A percentile compares a stretch with the other conserved stretches of the same genome.
These are phyloP conservation scores for Ectropis grisescens DNA, from an alignment of 1,140 invertebrate species.

Conservation along the genomic window DNA sequence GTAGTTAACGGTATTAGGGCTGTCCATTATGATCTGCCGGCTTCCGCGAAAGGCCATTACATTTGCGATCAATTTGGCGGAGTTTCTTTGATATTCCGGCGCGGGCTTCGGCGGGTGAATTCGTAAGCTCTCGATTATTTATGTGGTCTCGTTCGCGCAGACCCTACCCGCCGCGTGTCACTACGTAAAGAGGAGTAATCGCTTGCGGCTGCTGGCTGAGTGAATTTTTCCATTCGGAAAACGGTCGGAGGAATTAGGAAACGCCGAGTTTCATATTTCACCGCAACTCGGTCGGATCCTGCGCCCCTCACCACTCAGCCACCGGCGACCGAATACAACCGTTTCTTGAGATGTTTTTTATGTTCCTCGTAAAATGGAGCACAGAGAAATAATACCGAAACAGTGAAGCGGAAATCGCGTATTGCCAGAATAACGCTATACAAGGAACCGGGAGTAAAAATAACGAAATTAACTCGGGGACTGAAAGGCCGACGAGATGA, in stretches of 20 bases:
- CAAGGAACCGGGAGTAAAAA: constrained; percentile 13
- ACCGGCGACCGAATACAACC: constrained; percentile 7
- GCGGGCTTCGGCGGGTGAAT: constrained; percentile 18
- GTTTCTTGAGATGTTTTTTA: constrained; percentile 23
- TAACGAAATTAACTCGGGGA: constrained; percentile 8
- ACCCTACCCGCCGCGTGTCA: constrained; percentile 27
- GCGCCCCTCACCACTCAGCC: not conserved
- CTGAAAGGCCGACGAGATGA: constrained; percentile 1
- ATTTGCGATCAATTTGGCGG: constrained; percentile 30
- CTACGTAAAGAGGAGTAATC: constrained; percentile 53
- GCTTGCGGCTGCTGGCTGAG: constrained; percentile 39
- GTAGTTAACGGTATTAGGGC: no score
- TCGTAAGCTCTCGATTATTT: constrained; percentile 50
- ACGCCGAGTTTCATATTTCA: constrained; percentile 39
- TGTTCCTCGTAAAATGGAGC: constrained; percentile 26
- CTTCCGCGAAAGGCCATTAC: no score
- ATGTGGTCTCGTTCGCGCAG: constrained; percentile 21
- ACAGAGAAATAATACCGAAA: constrained; percentile 21
- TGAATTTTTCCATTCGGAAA: constrained; percentile 54
- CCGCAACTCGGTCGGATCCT: constrained; percentile 5
- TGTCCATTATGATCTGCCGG: no score
- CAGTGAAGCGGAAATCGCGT: constrained; percentile 15
- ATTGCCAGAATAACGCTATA: constrained; percentile 16
- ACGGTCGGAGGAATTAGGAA: constrained; percentile 44
- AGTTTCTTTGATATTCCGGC: constrained; percentile 26